Percentiles rank a stretch among this genome's conserved stretches.
phyloP scores from a whole-genome alignment of 2,888 invertebrate species.

The Orthonychiurus folsomi region DNA sequence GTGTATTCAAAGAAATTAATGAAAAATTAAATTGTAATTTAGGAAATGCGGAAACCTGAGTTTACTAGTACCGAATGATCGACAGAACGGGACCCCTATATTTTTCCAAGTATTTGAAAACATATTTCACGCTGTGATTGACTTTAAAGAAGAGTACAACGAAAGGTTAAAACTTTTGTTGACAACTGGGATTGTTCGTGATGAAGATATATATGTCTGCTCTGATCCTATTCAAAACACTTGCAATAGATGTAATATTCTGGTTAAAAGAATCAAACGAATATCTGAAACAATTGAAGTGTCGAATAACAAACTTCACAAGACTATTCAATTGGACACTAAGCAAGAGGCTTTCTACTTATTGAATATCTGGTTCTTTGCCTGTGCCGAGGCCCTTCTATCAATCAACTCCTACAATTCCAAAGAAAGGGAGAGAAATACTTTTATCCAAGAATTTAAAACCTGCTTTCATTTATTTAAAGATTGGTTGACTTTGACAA shows the following conservation, averaged over 20 bases:
- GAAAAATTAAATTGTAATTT: too few species aligned
- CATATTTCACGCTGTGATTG: background rate
- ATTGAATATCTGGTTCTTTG: background rate
- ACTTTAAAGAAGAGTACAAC: background rate
- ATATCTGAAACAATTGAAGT: background rate
- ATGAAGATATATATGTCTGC: background rate
- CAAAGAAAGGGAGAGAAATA: too few species aligned
- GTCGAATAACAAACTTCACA: background rate
- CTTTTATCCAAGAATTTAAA: too few species aligned
- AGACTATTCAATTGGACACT: too few species aligned
- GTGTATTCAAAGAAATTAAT: too few species aligned
- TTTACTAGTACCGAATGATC: background rate
- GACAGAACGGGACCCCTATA: background rate
- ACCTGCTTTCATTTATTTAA: too few species aligned
- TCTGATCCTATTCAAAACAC: background rate
- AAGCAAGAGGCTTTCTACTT: too few species aligned
- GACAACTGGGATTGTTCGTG: background rate
- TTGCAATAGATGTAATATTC: background rate
- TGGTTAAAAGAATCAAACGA: background rate
- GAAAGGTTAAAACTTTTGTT: background rate
- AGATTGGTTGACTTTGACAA: too few species aligned
- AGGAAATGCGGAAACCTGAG: background rate
- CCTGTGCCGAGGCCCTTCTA: background rate
- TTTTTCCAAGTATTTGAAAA: background rate
- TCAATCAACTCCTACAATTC: too few species aligned